These are phyloP conservation scores for Hydrozoanthus gracilis DNA, from an alignment of 92 coral and sea anemone genomes.

Conservation along the genomic window DNA sequence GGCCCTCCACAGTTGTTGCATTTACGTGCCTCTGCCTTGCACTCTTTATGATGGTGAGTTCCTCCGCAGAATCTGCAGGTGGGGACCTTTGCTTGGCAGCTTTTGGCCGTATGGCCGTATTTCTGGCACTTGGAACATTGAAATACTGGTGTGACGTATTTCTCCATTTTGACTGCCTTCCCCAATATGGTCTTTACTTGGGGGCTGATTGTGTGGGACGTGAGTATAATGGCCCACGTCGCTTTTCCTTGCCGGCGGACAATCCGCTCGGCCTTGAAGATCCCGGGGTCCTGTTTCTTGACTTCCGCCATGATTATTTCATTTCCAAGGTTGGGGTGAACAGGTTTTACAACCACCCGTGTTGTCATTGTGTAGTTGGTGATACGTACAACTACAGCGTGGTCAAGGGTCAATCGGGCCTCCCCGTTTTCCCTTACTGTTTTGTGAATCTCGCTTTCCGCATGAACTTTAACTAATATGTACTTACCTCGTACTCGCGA, in stretches of 20 bases:
- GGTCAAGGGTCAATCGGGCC: slow-evolving; percentile 22
- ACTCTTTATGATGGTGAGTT: slow-evolving; percentile 17
- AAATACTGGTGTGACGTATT: slow-evolving; percentile 17
- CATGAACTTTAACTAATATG: slow-evolving; percentile 15
- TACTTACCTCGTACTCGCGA: slow-evolving; percentile 20
- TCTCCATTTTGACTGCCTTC: slow-evolving; percentile 19
- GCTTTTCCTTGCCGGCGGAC: slow-evolving; percentile 15
- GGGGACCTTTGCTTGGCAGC: slow-evolving; percentile 22
- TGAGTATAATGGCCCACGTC: slow-evolving; percentile 16
- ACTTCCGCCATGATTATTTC: slow-evolving; percentile 13
- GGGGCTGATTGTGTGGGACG: slow-evolving; percentile 22
- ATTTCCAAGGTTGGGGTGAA: slow-evolving; percentile 20
- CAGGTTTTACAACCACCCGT: slow-evolving; percentile 20
- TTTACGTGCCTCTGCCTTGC: slow-evolving; percentile 20
- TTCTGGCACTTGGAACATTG: slow-evolving; percentile 16
- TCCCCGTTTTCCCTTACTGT: slow-evolving; percentile 19
- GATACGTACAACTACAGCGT: too few relatives aligned
- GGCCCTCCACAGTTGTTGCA: slow-evolving; percentile 21
- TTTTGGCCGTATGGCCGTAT: slow-evolving; percentile 20
- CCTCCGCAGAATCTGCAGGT: slow-evolving; percentile 21
- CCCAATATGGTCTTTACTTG: slow-evolving; percentile 18
- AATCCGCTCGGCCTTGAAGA: slow-evolving; percentile 13
- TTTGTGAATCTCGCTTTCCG: slow-evolving; percentile 16
- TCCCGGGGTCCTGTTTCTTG: slow-evolving; percentile 21
- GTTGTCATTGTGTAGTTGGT: slow-evolving; percentile 18